phyloP scores from a whole-genome alignment of 2,888 invertebrate genomes.

The Cyaniris semiargus region DNA sequence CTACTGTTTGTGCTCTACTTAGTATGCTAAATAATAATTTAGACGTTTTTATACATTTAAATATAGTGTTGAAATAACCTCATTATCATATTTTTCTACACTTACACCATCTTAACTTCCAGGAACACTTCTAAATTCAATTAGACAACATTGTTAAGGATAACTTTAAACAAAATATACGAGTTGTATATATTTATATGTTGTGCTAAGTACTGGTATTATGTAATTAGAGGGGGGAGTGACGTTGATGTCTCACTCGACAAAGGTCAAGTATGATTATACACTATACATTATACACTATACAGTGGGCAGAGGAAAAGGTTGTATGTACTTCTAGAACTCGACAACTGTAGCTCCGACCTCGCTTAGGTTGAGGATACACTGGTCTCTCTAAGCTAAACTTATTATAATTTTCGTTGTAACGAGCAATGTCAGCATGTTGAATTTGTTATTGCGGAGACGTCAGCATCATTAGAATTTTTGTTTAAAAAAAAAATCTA shows the following conservation, averaged over 20 bases:
- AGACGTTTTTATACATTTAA: neutral
- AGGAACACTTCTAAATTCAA: conserved; percentile 6
- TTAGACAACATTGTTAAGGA: neutral
- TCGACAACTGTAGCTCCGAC: neutral
- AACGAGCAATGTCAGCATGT: no score
- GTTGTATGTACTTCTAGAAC: conserved; percentile 3
- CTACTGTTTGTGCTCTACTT: neutral
- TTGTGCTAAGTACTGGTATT: conserved; percentile 19
- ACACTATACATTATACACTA: neutral
- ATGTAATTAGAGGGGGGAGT: neutral
- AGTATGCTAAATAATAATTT: neutral
- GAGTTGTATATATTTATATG: conserved; percentile 5
- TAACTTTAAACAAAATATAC: neutral
- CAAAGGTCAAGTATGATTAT: conserved; percentile 19
- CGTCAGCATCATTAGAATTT: no score
- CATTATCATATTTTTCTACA: neutral
- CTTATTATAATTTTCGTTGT: no score
- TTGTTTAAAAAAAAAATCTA: no score
- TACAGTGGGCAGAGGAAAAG: neutral
- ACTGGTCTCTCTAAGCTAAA: neutral
- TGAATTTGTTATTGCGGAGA: no score
- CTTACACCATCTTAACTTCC: neutral
- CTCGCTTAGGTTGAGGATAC: neutral
- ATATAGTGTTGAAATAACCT: neutral
- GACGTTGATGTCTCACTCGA: conserved; percentile 16